A percentile compares a stretch with the other conserved stretches of the same genome.
Evolutionary conservation across 2,797 vertebrate species (phyloP).

Genomic region (Triplophysa bombifrons): DNA sequence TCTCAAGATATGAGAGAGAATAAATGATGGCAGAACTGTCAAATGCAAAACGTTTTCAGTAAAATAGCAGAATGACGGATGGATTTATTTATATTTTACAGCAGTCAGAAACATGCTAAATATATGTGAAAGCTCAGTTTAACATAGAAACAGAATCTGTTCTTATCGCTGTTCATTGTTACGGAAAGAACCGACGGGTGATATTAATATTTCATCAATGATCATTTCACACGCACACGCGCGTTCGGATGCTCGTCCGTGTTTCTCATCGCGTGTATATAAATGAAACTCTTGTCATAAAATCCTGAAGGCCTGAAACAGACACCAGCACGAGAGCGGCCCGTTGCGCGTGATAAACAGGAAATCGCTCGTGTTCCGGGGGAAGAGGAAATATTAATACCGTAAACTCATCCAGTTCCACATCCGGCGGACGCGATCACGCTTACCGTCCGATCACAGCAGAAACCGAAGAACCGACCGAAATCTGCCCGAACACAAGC

Average conservation of each 20-base stretch:
- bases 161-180: no score
- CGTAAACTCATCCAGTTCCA: constrained; percentile 79
- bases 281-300: neutral
- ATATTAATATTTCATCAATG: no score
- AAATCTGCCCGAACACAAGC: constrained; percentile 86
- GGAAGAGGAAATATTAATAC: constrained; percentile 87
- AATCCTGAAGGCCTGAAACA: neutral
- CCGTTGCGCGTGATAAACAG: constrained; percentile 76
- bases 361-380: constrained; percentile 86
- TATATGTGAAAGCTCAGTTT: no score
- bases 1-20: no score
- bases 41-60: no score
- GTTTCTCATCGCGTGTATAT: neutral
- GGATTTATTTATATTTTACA: no score
- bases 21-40: no score
- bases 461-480: constrained; percentile 56
- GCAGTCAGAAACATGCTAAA: no score
- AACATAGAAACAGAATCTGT: no score
- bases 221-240: neutral
- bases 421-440: constrained; percentile 75
- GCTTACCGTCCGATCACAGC: constrained; percentile 26
- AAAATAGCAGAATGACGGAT: no score
- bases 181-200: no score
- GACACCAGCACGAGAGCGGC: neutral
- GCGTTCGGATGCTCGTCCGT: neutral